A percentile compares a stretch with the other conserved stretches of the same genome.
Evolutionary conservation across 2,113 vertebrate genomes (phyloP).

Genomic region (Austrofundulus limnaeus): DNA sequence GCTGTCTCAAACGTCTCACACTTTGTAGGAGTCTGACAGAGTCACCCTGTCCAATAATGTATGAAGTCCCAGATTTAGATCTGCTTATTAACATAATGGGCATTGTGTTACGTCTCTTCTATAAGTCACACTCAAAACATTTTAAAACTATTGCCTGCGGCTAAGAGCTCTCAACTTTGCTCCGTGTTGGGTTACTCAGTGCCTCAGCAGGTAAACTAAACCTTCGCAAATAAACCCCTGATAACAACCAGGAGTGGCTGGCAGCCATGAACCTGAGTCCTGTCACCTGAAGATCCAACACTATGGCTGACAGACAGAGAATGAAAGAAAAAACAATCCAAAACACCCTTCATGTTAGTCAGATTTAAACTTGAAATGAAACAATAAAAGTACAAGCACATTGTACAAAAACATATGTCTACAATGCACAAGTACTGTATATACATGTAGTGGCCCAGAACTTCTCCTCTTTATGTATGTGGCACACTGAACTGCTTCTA

Average conservation of each 20-base stretch:
- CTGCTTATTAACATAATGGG: constrained; percentile 3
- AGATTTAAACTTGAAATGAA: not conserved
- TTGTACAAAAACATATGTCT: constrained; percentile 5
- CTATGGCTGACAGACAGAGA: constrained; percentile 31
- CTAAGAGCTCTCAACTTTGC: constrained; percentile 13
- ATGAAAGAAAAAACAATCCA: constrained; percentile 41
- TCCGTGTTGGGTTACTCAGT: constrained; percentile 41
- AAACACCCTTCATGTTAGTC: not conserved
- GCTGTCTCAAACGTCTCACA: too few relatives aligned
- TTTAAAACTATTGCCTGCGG: not conserved
- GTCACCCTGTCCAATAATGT: not conserved
- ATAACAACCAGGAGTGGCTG: constrained; percentile 52
- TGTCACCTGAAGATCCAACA: constrained; percentile 41
- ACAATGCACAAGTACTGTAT: constrained; percentile 18
- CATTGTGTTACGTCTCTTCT: constrained; percentile 10
- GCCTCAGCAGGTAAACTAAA: constrained; percentile 42
- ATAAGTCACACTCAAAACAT: constrained; percentile 15
- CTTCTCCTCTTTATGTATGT: constrained; percentile 47
- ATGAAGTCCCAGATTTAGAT: not conserved
- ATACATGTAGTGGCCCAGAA: constrained; percentile 12
- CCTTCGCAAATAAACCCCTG: constrained; percentile 54
- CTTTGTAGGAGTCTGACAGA: too few relatives aligned
- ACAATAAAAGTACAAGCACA: constrained; percentile 30
- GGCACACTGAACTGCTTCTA: constrained; percentile 72
- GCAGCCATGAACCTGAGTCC: constrained; percentile 42